Conservation (phyloP, 2,797 vertebrate species). For the Odontamblyopus lacepedii region DNA sequence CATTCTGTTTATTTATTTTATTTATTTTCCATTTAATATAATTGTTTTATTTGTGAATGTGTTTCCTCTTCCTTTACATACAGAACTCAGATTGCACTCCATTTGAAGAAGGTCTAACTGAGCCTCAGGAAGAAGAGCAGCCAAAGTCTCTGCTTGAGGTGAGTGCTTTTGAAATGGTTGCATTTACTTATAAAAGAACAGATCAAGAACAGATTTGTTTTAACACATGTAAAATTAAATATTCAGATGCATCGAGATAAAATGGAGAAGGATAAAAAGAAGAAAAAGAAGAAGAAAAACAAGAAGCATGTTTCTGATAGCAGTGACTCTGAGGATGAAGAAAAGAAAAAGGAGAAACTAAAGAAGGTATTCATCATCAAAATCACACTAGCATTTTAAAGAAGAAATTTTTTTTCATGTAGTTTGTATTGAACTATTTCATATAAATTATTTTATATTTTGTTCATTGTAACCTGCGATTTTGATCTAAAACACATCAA, state of each 20-base stretch:
- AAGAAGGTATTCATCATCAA: constrained; percentile 82
- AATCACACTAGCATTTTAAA: no score
- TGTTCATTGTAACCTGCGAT: no score
- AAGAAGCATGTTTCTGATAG: constrained; percentile 87
- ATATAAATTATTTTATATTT: no score
- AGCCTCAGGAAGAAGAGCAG: constrained; percentile 70
- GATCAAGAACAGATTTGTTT: neutral
- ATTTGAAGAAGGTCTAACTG: constrained; percentile 75
- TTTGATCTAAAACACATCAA: no score
- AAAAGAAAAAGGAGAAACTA: constrained; percentile 92
- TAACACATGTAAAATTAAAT: neutral
- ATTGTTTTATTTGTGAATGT: neutral
- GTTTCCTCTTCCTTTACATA: neutral
- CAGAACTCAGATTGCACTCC: constrained; percentile 71
- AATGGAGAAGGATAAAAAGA: constrained; percentile 92
- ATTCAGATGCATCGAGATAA: constrained; percentile 93
- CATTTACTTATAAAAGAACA: neutral
- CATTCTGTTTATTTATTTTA: neutral
- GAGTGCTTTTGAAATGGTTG: neutral
- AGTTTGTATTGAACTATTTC: no score
- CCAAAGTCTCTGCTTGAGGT: constrained; percentile 93
- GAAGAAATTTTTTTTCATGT: no score
- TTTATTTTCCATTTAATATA: neutral
- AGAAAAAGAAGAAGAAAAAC: constrained; percentile 90
- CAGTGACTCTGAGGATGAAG: constrained; percentile 91